phyloP scores from a whole-genome alignment of 2,113 vertebrate genomes.

The Pteropus alecto region DNA sequence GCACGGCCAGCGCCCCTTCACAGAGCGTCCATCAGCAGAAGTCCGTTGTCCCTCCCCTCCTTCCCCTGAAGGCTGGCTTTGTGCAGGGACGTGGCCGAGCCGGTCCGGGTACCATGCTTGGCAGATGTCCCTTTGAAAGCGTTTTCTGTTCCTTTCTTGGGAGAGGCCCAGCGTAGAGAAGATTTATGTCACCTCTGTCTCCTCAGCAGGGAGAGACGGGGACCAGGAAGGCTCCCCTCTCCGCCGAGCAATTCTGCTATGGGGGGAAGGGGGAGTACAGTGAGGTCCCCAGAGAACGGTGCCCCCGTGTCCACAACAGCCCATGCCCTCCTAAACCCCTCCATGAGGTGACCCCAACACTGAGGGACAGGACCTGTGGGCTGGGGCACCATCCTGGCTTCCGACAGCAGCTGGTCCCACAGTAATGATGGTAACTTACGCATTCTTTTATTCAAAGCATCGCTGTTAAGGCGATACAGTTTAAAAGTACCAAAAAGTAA shows the following conservation, averaged over 20 bases:
- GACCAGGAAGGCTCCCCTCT: neutral
- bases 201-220: neutral
- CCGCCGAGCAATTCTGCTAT: neutral
- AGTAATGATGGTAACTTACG: accelerated
- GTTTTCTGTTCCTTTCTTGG: neutral
- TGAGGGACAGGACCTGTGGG: accelerated
- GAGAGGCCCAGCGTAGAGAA: neutral
- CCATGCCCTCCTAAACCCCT: accelerated
- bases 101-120: accelerated
- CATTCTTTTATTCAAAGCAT: accelerated
- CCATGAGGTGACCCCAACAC: neutral
- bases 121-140: neutral
- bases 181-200: neutral
- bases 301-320: accelerated
- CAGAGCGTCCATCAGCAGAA: neutral
- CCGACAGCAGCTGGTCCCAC: accelerated
- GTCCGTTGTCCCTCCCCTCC: too few species aligned
- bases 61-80: neutral
- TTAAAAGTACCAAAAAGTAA: neutral
- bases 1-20: accelerated
- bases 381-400: neutral
- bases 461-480: neutral
- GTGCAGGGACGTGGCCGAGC: neutral
- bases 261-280: neutral
- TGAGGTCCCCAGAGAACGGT: accelerated